phyloP scores from a whole-genome alignment of 2,797 vertebrate genomes.

The Melanotaenia boesemani region DNA sequence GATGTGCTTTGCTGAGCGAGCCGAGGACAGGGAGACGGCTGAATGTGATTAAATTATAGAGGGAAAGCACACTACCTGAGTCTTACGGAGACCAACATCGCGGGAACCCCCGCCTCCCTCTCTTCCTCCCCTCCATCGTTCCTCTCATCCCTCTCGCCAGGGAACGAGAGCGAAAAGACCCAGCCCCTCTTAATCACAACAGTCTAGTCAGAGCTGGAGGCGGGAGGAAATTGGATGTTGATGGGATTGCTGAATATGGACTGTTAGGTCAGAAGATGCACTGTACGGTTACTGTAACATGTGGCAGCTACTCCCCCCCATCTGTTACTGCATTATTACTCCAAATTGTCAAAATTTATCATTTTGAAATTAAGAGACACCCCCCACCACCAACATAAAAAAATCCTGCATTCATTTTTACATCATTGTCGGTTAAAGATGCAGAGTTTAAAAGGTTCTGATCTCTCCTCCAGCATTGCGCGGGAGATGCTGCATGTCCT shows the following conservation, averaged over 20 bases:
- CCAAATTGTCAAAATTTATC: background rate
- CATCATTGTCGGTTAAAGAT: background rate
- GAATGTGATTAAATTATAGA: slow-evolving; percentile 86
- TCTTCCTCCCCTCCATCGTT: slow-evolving; percentile 13
- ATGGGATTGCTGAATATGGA: slow-evolving; percentile 62
- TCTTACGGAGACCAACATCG: slow-evolving; percentile 72
- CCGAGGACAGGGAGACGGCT: slow-evolving; percentile 75
- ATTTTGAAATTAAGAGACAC: background rate
- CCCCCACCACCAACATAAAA: too few species aligned
- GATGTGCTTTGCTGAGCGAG: slow-evolving; percentile 74
- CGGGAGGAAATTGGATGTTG: slow-evolving; percentile 60
- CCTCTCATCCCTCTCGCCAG: slow-evolving; percentile 37
- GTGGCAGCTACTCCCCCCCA: background rate
- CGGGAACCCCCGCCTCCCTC: slow-evolving; percentile 63
- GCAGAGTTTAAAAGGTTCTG: slow-evolving; percentile 3
- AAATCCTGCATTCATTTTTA: too few species aligned
- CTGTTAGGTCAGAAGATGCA: slow-evolving; percentile 46
- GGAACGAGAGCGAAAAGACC: slow-evolving; percentile 50
- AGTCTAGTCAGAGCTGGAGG: slow-evolving; percentile 65
- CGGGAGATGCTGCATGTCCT: slow-evolving; percentile 52
- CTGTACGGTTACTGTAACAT: slow-evolving; percentile 33
- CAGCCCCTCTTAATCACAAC: slow-evolving; percentile 64
- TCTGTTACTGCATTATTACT: background rate
- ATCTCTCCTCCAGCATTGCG: slow-evolving; percentile 38
- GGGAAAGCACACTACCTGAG: slow-evolving; percentile 77